These are phyloP conservation scores for Acrobasis repandana DNA, from an alignment of 2,888 invertebrate genomes.

Conservation along the genomic window DNA sequence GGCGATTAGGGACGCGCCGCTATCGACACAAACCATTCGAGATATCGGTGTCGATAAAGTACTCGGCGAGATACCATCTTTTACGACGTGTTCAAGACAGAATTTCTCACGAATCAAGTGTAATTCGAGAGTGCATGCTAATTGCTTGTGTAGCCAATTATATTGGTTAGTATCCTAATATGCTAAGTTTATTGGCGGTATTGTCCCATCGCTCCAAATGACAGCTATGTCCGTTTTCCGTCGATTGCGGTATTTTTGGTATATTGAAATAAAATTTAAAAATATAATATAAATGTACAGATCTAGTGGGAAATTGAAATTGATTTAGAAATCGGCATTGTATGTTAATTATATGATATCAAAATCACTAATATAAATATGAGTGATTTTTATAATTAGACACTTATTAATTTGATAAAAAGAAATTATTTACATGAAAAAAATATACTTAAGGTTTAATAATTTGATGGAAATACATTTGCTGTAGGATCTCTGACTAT, in stretches of 20 bases:
- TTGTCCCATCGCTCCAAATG: neutral
- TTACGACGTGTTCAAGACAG: slow-evolving; percentile 16
- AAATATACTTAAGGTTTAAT: neutral
- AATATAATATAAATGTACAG: too few species aligned
- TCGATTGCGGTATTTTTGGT: too few species aligned
- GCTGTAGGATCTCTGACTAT: neutral
- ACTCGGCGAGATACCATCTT: slow-evolving; percentile 28
- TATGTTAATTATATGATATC: too few species aligned
- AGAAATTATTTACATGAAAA: too few species aligned
- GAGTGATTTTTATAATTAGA: too few species aligned
- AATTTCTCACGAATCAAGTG: slow-evolving; percentile 15
- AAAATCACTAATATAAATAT: too few species aligned
- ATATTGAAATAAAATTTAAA: too few species aligned
- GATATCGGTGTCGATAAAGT: slow-evolving; percentile 31
- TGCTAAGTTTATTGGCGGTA: slow-evolving; percentile 10
- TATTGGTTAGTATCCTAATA: slow-evolving; percentile 11
- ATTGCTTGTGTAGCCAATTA: slow-evolving; percentile 16
- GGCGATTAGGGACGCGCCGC: slow-evolving; percentile 49
- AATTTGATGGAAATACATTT: neutral
- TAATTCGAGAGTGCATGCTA: slow-evolving; percentile 24
- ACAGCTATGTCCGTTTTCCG: neutral
- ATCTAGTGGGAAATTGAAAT: too few species aligned
- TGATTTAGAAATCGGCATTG: too few species aligned
- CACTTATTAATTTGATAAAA: too few species aligned
- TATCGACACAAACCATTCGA: slow-evolving; percentile 36